Percentiles rank a stretch among this genome's conserved stretches.
Conservation (phyloP, 2,797 vertebrate genomes). For the Ctenopoma multispine region DNA sequence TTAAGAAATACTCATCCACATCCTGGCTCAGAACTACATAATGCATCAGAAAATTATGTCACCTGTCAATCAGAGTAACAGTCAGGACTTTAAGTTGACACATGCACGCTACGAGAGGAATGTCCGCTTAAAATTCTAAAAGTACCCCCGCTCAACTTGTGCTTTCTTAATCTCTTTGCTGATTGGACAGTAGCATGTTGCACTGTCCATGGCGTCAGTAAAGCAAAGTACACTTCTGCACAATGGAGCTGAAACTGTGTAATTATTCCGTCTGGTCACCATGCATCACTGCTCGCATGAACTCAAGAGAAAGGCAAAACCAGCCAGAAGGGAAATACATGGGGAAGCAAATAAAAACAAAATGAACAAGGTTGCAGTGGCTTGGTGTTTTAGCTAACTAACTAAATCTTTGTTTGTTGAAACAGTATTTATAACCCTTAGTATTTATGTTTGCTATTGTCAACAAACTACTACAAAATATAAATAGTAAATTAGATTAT, state of each 20-base stretch:
- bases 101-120: not conserved
- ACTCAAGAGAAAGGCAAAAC: constrained; percentile 53
- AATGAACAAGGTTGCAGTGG: constrained; percentile 28
- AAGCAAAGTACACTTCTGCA: constrained; percentile 46
- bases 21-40: constrained; percentile 20
- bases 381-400: not conserved
- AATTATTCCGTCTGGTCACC: constrained; percentile 70
- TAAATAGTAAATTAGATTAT: too few species aligned
- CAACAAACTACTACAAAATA: too few species aligned
- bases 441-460: too few species aligned
- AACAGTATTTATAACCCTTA: not conserved
- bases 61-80: constrained; percentile 53
- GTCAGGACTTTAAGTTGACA: constrained; percentile 23
- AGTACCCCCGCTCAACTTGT: constrained; percentile 27
- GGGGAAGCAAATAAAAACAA: constrained; percentile 39
- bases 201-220: constrained; percentile 46
- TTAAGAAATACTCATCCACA: constrained; percentile 45
- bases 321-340: constrained; percentile 56
- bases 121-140: constrained; percentile 36
- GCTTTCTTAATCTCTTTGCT: constrained; percentile 34
- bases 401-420: constrained; percentile 24
- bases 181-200: constrained; percentile 29
- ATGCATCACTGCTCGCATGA: constrained; percentile 63
- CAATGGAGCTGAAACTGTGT: constrained; percentile 60
- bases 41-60: constrained; percentile 55